Evolutionary conservation across 2,113 vertebrate genomes (phyloP), one percentile per base, ranked within the genome.

Genomic region (Mohoua ochrocephala): DNA sequence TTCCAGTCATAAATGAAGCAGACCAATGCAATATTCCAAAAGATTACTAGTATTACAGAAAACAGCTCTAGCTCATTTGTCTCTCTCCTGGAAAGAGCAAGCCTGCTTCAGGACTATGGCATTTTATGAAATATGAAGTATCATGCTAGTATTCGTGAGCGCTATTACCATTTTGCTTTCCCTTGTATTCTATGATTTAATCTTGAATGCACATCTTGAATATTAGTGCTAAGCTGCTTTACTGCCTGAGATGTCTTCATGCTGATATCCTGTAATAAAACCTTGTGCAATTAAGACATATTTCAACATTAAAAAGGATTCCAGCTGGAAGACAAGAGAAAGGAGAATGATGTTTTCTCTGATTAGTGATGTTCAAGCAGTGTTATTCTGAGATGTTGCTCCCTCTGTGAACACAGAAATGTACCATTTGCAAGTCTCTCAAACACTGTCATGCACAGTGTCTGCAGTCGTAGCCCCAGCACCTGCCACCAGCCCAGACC

Each of bases 21-120:
- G 60, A 79, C n/a, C 61, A 87, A 84, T 37, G 52, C 73, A 89
- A 67, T 68, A 92, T 13, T 78, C 52, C 35, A 91, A 37, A 92
- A 87, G 61, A 82, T 87, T 87, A 87, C 92, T 85, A 84, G 47
- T 44, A 61, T 71, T 89, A 79, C 60, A 93, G 87, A 91, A 76
- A 78, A 1, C 22, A 67, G 81, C 47, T 84, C 88, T 68, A 91
- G 91, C 15, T 75, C 41, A 82, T 94, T 87, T 94, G 49, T 64
- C 49, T 75, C 56, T 71, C 56, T 89, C 18, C 31, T 76, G 42
- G 56, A 89, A 94, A 89, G 37, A 87, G n/a, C 49, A 87, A 89
- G 41, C 11, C 41, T 41, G 9, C 49, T 84, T 79, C 5, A 3
- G 45, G 37, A 44, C 9, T 17, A 2, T 54, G 44, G n/a, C 53